A percentile compares a stretch with the other conserved stretches of the same genome.
Conservation (phyloP, 2,113 vertebrate genomes). For the Alces alces region DNA sequence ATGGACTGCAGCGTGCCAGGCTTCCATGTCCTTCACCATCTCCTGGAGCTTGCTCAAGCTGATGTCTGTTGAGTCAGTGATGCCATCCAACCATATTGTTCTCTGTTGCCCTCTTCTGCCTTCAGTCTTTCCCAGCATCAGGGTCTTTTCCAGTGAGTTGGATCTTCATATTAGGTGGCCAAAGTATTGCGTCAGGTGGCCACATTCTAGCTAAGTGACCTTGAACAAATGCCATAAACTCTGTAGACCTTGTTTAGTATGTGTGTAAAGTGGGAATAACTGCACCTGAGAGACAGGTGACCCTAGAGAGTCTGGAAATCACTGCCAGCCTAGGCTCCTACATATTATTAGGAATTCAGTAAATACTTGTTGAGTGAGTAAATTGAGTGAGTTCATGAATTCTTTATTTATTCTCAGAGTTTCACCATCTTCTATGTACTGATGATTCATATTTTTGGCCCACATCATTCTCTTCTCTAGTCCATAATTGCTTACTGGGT, state of each 20-base stretch:
- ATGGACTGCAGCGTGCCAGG: background rate
- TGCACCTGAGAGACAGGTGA: background rate
- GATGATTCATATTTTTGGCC: background rate
- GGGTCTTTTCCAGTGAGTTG: background rate
- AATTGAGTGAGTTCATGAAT: background rate
- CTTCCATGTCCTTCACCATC: background rate
- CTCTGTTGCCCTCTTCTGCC: background rate
- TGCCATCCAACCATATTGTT: background rate
- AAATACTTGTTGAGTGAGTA: background rate
- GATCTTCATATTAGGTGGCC: background rate
- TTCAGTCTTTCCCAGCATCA: background rate
- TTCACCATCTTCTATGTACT: background rate
- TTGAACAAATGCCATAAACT: background rate
- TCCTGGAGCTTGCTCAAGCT: background rate
- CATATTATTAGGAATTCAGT: background rate
- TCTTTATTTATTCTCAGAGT: background rate
- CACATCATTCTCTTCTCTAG: background rate
- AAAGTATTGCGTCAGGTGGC: background rate
- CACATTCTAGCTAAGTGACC: background rate
- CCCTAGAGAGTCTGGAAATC: background rate
- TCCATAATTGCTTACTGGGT: background rate
- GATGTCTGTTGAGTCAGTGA: background rate
- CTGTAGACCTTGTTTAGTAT: background rate
- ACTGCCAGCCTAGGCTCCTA: background rate
- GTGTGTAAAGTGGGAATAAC: background rate